Conservation (phyloP, 1,140 invertebrate genomes). For the Andrena cerasifolii region DNA sequence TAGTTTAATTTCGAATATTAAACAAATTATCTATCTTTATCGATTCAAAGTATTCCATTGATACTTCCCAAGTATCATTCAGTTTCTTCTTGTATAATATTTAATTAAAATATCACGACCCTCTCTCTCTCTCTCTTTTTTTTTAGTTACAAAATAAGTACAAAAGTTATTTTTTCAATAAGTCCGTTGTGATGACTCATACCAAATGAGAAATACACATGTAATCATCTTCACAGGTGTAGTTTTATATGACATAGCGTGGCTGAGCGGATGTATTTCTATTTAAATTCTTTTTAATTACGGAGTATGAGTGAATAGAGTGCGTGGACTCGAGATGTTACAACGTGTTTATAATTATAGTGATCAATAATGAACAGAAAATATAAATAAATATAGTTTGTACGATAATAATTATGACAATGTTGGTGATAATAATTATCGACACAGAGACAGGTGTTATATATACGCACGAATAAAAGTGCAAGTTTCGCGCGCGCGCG, state of each 20-base stretch:
- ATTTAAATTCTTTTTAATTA: slow-evolving; percentile 69
- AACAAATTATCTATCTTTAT: slow-evolving; percentile 54
- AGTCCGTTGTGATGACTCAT: slow-evolving; percentile 72
- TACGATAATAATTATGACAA: slow-evolving; percentile 54
- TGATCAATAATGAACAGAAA: slow-evolving; percentile 61
- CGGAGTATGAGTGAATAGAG: slow-evolving; percentile 49
- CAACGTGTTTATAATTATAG: slow-evolving; percentile 68
- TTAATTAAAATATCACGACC: slow-evolving; percentile 44
- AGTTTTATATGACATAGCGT: slow-evolving; percentile 49
- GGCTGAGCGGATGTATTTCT: slow-evolving; percentile 58
- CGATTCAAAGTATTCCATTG: slow-evolving; percentile 68
- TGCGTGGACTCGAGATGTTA: slow-evolving; percentile 53
- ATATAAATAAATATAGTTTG: slow-evolving; percentile 66
- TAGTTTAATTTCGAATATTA: slow-evolving; percentile 54
- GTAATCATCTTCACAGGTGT: slow-evolving; percentile 65
- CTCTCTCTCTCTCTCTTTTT: too few relatives aligned
- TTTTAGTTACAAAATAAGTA: slow-evolving; percentile 71
- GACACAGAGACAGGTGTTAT: slow-evolving; percentile 56
- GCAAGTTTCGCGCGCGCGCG: slow-evolving; percentile 25
- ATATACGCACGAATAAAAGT: slow-evolving; percentile 49
- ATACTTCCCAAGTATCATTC: slow-evolving; percentile 60
- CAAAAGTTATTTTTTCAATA: slow-evolving; percentile 75
- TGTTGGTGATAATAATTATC: slow-evolving; percentile 65
- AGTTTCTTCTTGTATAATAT: slow-evolving; percentile 44
- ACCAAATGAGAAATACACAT: slow-evolving; percentile 72